Evolutionary conservation across 2,113 vertebrate genomes (phyloP).

Genomic region (Plecturocebus donacophilus): DNA sequence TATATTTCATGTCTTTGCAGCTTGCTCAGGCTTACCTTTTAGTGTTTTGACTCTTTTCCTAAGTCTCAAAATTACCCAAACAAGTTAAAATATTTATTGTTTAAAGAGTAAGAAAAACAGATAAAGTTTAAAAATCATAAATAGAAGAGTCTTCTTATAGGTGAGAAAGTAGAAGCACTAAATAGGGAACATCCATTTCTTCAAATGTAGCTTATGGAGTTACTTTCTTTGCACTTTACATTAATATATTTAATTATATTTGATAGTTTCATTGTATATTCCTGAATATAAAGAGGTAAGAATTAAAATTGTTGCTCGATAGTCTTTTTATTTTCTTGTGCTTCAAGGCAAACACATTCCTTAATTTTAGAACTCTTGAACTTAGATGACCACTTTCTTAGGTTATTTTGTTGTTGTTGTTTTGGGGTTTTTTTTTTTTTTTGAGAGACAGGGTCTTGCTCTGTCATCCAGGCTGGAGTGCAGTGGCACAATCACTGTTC

Average conservation of each 20-base stretch:
- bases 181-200: neutral
- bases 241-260: neutral
- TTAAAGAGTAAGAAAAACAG: neutral
- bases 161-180: neutral
- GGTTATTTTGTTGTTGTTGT: too few relatives aligned
- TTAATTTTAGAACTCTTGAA: slow-evolving; percentile 41
- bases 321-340: slow-evolving; percentile 18
- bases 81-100: neutral
- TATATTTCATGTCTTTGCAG: neutral
- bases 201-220: neutral
- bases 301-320: neutral
- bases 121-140: slow-evolving; percentile 19
- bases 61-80: slow-evolving; percentile 11
- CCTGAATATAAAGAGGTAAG: neutral
- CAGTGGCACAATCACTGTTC: too few relatives aligned
- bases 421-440: too few relatives aligned
- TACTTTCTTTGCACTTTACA: slow-evolving; percentile 21
- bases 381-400: neutral
- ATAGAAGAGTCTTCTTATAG: neutral
- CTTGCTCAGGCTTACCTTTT: neutral
- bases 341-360: neutral
- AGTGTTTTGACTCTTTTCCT: slow-evolving; percentile 4
- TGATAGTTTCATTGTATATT: slow-evolving; percentile 3
- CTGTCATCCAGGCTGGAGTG: too few relatives aligned
- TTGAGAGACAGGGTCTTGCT: too few relatives aligned